phyloP scores from a whole-genome alignment of 2,888 invertebrate species.

The Rhabditophanes sp. region DNA sequence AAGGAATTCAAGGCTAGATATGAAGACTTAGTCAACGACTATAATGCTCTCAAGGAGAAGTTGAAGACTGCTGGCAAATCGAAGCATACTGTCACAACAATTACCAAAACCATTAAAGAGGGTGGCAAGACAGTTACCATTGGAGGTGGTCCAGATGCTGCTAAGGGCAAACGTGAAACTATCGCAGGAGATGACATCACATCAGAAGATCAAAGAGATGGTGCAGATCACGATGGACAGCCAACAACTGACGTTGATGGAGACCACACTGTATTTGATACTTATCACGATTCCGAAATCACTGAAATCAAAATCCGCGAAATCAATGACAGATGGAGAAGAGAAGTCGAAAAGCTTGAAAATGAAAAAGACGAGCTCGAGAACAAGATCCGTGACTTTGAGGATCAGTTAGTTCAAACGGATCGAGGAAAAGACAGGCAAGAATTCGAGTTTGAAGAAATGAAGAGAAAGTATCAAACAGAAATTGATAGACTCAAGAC shows the following conservation, averaged over 20 bases:
- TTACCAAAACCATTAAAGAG: slow-evolving; percentile 7
- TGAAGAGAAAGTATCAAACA: slow-evolving; percentile 31
- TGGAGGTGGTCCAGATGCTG: slow-evolving; percentile 10
- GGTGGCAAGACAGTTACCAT: slow-evolving; percentile 7
- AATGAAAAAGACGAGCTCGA: slow-evolving; percentile 41
- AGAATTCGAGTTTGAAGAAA: slow-evolving; percentile 28
- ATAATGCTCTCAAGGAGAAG: no score
- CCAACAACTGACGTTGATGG: slow-evolving; percentile 9
- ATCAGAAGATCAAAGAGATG: neutral
- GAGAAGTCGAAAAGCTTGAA: slow-evolving; percentile 34
- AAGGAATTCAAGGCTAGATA: slow-evolving; percentile 13
- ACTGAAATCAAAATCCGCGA: slow-evolving; percentile 27
- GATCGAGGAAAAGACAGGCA: slow-evolving; percentile 28
- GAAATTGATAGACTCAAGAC: slow-evolving; percentile 36
- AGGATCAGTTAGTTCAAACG: slow-evolving; percentile 32
- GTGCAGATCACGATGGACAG: neutral
- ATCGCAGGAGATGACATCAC: slow-evolving; percentile 15
- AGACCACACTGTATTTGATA: slow-evolving; percentile 10
- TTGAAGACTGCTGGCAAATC: neutral
- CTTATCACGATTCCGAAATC: slow-evolving; percentile 31
- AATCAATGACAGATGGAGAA: slow-evolving; percentile 39
- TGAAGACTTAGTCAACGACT: neutral
- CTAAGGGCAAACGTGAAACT: slow-evolving; percentile 13
- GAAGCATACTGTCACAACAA: neutral
- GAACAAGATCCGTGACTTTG: slow-evolving; percentile 29